These are phyloP conservation scores for Tenualosa thibaudeaui DNA, from an alignment of 2,797 vertebrate genomes.

Conservation along the genomic window DNA sequence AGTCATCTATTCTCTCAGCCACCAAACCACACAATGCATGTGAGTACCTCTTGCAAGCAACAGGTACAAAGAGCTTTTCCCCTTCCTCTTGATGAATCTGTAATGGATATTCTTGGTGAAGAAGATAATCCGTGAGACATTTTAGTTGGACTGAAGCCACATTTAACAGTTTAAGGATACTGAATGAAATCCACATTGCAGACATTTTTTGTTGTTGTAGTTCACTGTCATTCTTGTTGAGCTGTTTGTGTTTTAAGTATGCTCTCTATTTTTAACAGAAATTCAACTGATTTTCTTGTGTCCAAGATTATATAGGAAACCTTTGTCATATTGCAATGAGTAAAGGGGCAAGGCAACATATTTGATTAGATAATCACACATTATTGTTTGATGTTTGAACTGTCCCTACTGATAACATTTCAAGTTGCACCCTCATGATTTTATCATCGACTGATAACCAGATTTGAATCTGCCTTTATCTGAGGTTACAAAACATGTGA, in stretches of 20 bases:
- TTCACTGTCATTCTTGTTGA: neutral
- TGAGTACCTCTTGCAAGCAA: conserved; percentile 66
- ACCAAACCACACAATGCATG: conserved; percentile 53
- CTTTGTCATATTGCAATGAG: neutral
- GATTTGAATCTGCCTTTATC: neutral
- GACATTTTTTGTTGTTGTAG: neutral
- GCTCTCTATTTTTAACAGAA: neutral
- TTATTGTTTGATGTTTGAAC: neutral
- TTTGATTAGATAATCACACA: neutral
- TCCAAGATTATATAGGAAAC: neutral
- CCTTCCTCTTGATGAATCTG: conserved; percentile 15
- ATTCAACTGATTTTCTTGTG: neutral
- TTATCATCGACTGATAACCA: neutral
- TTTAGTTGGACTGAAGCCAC: neutral
- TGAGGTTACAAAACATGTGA: neutral
- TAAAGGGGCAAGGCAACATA: neutral
- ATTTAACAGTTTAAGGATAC: neutral
- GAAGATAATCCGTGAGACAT: neutral
- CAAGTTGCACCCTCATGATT: neutral
- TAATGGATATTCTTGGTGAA: neutral
- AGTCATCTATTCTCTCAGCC: conserved; percentile 48
- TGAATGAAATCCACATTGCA: neutral
- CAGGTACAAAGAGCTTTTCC: conserved; percentile 70
- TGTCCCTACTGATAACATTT: neutral
- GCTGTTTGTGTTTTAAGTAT: neutral